These are phyloP conservation scores for Hyperoplus immaculatus DNA, from an alignment of 2,797 vertebrate species.

Conservation along the genomic window DNA sequence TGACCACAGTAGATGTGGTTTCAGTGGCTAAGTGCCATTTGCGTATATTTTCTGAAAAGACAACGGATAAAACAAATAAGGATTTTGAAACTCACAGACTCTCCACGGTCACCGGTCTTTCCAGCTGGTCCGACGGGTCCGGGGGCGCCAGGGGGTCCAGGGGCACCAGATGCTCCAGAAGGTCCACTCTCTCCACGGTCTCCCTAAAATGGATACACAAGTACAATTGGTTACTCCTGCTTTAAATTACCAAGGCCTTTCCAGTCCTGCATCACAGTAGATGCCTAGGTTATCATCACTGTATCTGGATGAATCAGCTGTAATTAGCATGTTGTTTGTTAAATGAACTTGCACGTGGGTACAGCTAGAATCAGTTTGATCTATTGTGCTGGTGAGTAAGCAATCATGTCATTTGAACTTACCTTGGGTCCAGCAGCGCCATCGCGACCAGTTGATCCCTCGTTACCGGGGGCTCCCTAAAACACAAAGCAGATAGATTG, in stretches of 20 bases:
- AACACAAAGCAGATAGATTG: conserved; percentile 20
- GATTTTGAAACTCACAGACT: conserved; percentile 87
- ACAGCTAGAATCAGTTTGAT: background rate
- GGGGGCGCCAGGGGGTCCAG: conserved; percentile 94
- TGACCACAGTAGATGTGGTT: background rate
- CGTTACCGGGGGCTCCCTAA: conserved; percentile 93
- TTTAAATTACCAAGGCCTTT: background rate
- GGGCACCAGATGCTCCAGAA: conserved; percentile 92
- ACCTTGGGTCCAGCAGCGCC: conserved; percentile 94
- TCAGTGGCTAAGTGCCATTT: background rate
- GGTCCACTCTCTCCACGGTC: conserved; percentile 94
- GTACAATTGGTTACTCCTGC: background rate
- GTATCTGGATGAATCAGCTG: background rate
- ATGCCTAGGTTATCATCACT: background rate
- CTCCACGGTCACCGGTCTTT: conserved; percentile 96
- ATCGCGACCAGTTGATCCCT: conserved; percentile 94
- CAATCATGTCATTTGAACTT: conserved; percentile 39
- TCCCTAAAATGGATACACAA: conserved; percentile 83
- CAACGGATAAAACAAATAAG: background rate
- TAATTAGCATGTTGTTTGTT: conserved; percentile 4
- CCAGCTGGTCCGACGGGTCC: conserved; percentile 96
- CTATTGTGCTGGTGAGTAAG: background rate
- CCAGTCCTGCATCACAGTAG: background rate
- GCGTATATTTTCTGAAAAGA: background rate
- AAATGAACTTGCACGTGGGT: background rate